Base-by-base conservation (phyloP, 2,888 invertebrate genomes). In the Epirrhoe alternata region DNA sequence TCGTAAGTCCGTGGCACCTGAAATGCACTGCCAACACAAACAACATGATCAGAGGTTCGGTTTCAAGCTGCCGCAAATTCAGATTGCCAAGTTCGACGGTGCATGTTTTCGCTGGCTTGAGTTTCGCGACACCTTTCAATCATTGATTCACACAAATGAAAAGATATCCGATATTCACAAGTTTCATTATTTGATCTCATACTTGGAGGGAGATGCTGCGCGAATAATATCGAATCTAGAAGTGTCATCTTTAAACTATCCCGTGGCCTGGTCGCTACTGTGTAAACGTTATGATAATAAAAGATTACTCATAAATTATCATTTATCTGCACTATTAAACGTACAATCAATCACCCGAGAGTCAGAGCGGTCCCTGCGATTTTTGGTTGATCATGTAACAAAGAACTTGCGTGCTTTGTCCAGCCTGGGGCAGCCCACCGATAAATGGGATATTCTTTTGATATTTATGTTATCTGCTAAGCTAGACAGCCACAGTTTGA, bases 321-420 rank as follows among this genome's bases (percentile, higher is more conserved):
- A 38, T 12, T 6, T 38, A 6, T 38, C 38, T 7, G 38, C 38
- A 38, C 38, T 38, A 10, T 8, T 38, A 5, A 38, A 38, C 38
- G 8, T 38, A 6, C 38, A 38, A 12, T 7, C 38, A 8, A 38
- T 38, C 38, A 38, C 38, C 12, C 5, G 38, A 12, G 38, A 38
- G 8, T 38, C 38, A 38, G 38, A 0, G 74, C 42, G 30, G 1
- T 70, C 69, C 0, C 62, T 73, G 6, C 64, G 68, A 17, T 70
- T 64, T 31, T 54, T 75, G 50, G 69, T 72, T 0, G 72, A 74
- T 38, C 69, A 74, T n/a, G 64, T 75, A 0, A 71, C 69, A 0
- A 76, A 76, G 30, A 73, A 76, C 24, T 59, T 75, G 47, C 68
- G 75, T 3, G 74, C 76, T 0, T 50, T 75, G 31, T n/a, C 61